These are phyloP conservation scores for Triplophysa tibetana DNA, from an alignment of 2,113 vertebrate genomes.

Conservation along the genomic window DNA sequence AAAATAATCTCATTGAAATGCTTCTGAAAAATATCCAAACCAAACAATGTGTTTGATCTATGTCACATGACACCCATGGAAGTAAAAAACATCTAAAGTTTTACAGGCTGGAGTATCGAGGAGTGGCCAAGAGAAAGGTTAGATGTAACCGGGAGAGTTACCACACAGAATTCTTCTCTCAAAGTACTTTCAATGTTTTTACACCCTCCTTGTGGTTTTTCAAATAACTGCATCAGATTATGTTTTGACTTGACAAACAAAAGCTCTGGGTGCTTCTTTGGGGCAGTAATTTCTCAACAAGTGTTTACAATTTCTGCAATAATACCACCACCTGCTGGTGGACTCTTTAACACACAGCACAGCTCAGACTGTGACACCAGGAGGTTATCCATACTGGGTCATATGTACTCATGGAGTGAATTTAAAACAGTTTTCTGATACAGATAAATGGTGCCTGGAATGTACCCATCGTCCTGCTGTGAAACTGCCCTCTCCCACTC, in stretches of 20 bases:
- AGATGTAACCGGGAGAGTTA: slow-evolving; percentile 17
- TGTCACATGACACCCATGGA: neutral
- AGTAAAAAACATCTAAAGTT: neutral
- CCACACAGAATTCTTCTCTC: neutral
- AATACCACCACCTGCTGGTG: slow-evolving; percentile 32
- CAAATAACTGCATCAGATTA: neutral
- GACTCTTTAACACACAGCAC: neutral
- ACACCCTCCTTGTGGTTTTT: neutral
- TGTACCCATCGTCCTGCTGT: slow-evolving; percentile 73
- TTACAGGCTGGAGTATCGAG: neutral
- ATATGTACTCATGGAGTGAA: neutral
- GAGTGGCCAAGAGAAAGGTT: slow-evolving; percentile 28
- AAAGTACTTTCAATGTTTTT: neutral
- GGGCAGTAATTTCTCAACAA: neutral
- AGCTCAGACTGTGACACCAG: neutral
- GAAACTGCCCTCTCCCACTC: slow-evolving; percentile 82
- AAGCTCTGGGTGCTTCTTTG: neutral
- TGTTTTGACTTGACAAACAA: neutral
- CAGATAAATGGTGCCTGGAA: slow-evolving; percentile 81
- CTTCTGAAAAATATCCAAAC: neutral
- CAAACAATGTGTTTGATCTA: neutral
- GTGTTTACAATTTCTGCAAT: neutral
- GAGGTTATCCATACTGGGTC: neutral
- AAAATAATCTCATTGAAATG: neutral
- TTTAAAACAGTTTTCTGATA: slow-evolving; percentile 60